Base-by-base conservation (phyloP, 2,888 invertebrate species). In the Erebia aethiops region DNA sequence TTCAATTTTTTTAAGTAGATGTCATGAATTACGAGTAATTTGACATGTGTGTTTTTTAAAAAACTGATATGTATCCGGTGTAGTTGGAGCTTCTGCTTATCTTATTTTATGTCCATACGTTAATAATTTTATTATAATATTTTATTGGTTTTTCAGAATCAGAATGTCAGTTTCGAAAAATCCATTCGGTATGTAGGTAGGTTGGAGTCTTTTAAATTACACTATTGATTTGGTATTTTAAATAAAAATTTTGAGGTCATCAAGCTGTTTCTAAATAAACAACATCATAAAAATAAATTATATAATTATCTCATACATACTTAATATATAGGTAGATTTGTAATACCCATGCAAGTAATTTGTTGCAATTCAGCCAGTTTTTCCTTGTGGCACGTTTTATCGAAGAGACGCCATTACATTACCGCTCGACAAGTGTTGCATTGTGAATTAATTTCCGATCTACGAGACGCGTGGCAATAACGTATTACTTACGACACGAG, bases 371-470 rank as follows among this genome's bases (percentile, higher is more conserved):
- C 61, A 41, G 16, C 49, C 57, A 51, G 58, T 60, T 70, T 69
- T 70, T 70, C 66, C 66, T 70, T 13, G 56, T 70, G 46, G 66
- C 60, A n/a, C 26, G 54, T 66, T 69, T 57, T 51, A 62, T 66
- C 60, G 54, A 65, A 43, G 57, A 49, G 14, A 14, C 46, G 66
- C 46, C 43, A 70, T 70, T 66, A 66, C 49, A n/a, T n/a, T 62
- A 62, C 46, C 49, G 35, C n/a, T n/a, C 11, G 56, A 41, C 62
- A 54, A 54, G 62, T 57, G 57, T 41, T 67, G 56, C 61, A 65
- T 62, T 62, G 61, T 41, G 69, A 56, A 69, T 72, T 62, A 72
- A 66, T 72, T 72, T 72, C 67, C 67, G 62, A 63, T 63, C 21
- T 21, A 46, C 54, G 49, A 41, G 57, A 70, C 67, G 43, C 52